Evolutionary conservation across 2,888 invertebrate species (phyloP), one percentile per base, ranked within the genome.

Genomic region (Cosmopolites sordidus): DNA sequence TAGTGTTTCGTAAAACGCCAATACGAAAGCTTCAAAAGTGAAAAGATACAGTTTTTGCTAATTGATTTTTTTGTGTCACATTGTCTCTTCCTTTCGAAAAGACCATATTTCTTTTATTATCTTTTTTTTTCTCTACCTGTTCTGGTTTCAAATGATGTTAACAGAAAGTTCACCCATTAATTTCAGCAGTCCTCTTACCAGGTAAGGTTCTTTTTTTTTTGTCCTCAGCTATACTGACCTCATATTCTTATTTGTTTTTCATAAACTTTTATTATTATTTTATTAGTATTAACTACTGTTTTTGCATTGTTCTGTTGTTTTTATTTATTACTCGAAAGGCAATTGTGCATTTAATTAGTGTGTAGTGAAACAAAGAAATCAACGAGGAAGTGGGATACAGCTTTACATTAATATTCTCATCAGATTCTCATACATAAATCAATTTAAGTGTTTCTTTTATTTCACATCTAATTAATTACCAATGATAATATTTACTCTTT

Each of bases 121-220:
- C 22, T 3, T 22, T 22, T 8, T 22, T 22, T 12, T 33, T 12
- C 4, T 33, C 33, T 33, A 33, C 33, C 33, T 33, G 33, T 33
- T 33, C 9, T 4, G 15, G 12, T 15, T 22, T 16, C 43, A n/a
- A 33, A 54, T 42, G 42, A 56, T 56, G 56, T 49, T 56, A 22
- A 52, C 56, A 41, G 51, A 56, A 45, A 52, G 56, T 52, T 48
- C 56, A 17, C 45, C 51, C 29, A 49, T 45, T 44, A 41, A 33
- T 56, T 56, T 56, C 37, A 52, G 48, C 33, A 29, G 27, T 27
- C 40, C 48, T 38, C 30, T 45, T 6, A 44, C 51, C 41, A 51
- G 56, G 56, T 56, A 56, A 56, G 51, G 41, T 22, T 22, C 22
- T 22, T 22, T 22, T 22, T 22, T n/a, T n/a, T n/a, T n/a, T n/a